Conservation (phyloP, 1,140 invertebrate genomes). For the Aphelenchoides fujianensis region DNA sequence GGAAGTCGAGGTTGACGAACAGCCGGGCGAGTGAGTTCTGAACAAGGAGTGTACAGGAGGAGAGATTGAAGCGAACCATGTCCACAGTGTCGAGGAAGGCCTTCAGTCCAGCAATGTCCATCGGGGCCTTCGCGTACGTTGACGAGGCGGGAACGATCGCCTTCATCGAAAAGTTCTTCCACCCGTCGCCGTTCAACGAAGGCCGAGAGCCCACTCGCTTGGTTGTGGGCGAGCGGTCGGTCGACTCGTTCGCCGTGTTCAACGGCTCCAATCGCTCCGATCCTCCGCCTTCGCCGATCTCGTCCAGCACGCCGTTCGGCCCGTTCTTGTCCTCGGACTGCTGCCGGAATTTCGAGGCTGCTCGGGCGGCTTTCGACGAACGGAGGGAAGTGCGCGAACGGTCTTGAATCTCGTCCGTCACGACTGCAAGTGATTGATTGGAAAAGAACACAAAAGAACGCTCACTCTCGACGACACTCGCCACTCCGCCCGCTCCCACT, state of each 20-base stretch:
- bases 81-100: constrained; percentile 10
- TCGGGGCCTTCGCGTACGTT: not conserved
- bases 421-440: not conserved
- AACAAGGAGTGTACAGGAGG: constrained; percentile 5
- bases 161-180: constrained; percentile 3
- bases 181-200: constrained; percentile 3
- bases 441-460: not conserved
- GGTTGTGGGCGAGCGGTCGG: not conserved
- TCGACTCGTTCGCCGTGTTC: not conserved
- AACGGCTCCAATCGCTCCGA: not conserved
- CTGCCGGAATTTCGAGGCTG: constrained; percentile 1
- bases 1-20: constrained; percentile 45
- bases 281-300: constrained; percentile 1
- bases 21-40: constrained; percentile 32
- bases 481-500: constrained; percentile 9
- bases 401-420: not conserved
- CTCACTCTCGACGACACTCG: constrained; percentile 25
- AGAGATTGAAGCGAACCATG: not conserved
- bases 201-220: not conserved
- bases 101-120: not conserved
- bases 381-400: not conserved
- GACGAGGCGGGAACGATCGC: not conserved
- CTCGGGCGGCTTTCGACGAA: not conserved
- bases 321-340: not conserved
- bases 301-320: not conserved